Percentiles rank a stretch among this genome's conserved stretches.
phyloP scores from a whole-genome alignment of 2,888 invertebrate species.

The Sturmia bella region DNA sequence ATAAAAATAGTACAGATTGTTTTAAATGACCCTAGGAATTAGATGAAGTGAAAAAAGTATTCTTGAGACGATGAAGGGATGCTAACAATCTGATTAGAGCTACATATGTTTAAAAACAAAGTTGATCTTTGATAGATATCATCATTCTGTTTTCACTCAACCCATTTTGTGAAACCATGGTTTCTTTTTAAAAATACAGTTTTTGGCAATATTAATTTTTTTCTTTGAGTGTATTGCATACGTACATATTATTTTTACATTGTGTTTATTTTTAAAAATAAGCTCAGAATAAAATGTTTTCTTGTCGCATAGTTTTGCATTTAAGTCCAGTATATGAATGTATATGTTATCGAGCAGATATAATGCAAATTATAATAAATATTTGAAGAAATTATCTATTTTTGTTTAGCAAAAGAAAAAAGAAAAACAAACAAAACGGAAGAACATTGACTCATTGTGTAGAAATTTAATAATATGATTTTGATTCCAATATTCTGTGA shows the following conservation, averaged over 20 bases:
- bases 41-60: slow-evolving; percentile 17
- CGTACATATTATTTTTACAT: background rate
- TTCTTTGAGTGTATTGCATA: slow-evolving; percentile 14
- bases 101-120: slow-evolving; percentile 5
- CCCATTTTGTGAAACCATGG: slow-evolving; percentile 65
- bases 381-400: too few species aligned
- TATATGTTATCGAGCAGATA: too few species aligned
- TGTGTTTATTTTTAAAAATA: slow-evolving; percentile 12
- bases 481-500: too few species aligned
- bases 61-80: slow-evolving; percentile 5
- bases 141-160: slow-evolving; percentile 58
- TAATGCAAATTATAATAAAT: too few species aligned
- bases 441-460: too few species aligned
- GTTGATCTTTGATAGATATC: slow-evolving; percentile 33
- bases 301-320: background rate
- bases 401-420: too few species aligned
- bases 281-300: background rate
- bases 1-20: slow-evolving; percentile 55
- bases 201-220: slow-evolving; percentile 38
- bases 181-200: slow-evolving; percentile 58
- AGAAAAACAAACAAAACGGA: too few species aligned
- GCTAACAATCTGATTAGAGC: too few species aligned
- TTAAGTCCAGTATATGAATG: too few species aligned
- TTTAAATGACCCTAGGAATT: slow-evolving; percentile 39
- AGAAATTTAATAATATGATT: too few species aligned